Evolutionary conservation across 2,113 vertebrate species (phyloP), one percentile per base, ranked within the genome.

Genomic region (Polypterus bichir): DNA sequence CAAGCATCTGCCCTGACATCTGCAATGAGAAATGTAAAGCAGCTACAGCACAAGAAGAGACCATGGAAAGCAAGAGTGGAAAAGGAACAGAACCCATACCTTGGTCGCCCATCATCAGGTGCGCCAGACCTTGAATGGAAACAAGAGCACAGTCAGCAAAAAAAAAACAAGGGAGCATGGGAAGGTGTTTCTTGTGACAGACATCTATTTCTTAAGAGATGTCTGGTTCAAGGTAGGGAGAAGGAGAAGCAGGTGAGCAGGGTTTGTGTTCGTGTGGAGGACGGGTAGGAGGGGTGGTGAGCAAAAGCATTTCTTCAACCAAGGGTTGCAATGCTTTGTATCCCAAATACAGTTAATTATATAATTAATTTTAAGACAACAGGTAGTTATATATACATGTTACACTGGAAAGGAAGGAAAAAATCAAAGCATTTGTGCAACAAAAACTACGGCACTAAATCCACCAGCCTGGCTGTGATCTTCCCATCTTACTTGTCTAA

Each of bases 61-160:
- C 76, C 73, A 79, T 85, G 76, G 80, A 83, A 84, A 87, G 86
- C 81, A 59, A 87, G 88, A 92, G 86, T 84, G 86, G 90, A 89
- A 87, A 88, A 91, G 86, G 89, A 96, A 86, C 84, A 89, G 84
- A 92, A 85, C 84, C 83, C 93, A 91, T 98, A 98, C 95, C 95
- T 98, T 97, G 94, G 90, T 98, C 92, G 90, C 93, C 93, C 94
- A 97, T 97, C 95, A 97, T 97, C 93, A 98, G 89, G 92, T 98
- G 93, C 84, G 94, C 94, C 89, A 93, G 91, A 97, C 94, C 95
- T 97, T 97, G 86, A 97, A 97, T 91, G 92, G 85, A 94, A 97
- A 97, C 89, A 94, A 95, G 90, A 97, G 91, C 88, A 96, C 81
- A 97, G 90, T 97, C 93, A 97, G 92, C 89, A 97, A 90, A 92